phyloP scores from a whole-genome alignment of 2,797 vertebrate species.

The Amazonetta brasiliensis region DNA sequence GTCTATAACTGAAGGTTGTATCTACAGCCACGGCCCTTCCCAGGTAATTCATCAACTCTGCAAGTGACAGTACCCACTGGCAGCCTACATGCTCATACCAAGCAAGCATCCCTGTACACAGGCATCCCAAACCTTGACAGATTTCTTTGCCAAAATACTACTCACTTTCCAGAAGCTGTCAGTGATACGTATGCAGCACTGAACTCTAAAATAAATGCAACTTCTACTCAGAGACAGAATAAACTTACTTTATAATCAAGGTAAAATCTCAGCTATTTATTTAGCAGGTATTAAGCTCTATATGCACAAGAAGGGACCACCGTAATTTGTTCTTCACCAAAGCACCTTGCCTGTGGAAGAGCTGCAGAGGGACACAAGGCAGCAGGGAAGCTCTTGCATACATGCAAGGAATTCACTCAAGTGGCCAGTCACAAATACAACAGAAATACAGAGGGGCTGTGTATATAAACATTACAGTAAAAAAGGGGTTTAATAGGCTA shows the following conservation, averaged over 20 bases:
- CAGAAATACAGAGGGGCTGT: not conserved
- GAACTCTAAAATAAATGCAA: not conserved
- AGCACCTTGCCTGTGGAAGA: not conserved
- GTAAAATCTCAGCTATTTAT: accelerated
- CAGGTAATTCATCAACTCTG: not conserved
- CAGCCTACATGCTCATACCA: not conserved
- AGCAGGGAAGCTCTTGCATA: not conserved
- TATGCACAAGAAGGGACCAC: not conserved
- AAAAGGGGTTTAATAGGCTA: not conserved
- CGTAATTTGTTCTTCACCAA: not conserved
- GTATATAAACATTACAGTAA: not conserved
- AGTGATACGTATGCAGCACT: accelerated
- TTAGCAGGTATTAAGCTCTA: accelerated
- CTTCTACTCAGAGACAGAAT: not conserved
- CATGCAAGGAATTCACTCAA: not conserved
- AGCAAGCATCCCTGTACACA: accelerated
- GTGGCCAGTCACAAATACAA: not conserved
- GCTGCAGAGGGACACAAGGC: accelerated
- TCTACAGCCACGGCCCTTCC: not conserved
- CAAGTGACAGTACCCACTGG: not conserved
- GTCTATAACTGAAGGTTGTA: not conserved
- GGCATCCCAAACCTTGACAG: not conserved
- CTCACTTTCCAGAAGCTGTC: not conserved
- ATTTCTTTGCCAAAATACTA: not conserved
- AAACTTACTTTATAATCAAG: too few relatives aligned